A percentile compares a stretch with the other conserved stretches of the same genome.
Conservation (phyloP, 1,140 invertebrate species). For the Hestina assimilis region DNA sequence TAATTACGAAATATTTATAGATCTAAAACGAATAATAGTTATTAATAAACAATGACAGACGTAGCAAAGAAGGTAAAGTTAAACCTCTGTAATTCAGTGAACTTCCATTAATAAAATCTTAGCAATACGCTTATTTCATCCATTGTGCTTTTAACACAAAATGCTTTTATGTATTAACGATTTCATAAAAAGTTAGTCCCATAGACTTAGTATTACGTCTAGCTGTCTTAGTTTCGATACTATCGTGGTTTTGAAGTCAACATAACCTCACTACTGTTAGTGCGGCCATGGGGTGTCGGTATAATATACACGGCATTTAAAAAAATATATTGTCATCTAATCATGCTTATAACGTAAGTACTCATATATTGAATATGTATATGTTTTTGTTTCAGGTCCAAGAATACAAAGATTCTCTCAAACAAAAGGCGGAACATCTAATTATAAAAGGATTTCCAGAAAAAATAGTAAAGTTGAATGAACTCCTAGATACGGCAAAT, state of each 20-base stretch:
- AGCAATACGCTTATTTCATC: slow-evolving; percentile 1
- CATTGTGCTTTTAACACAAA: neutral
- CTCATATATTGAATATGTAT: too few relatives aligned
- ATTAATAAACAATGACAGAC: slow-evolving; percentile 61
- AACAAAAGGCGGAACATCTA: slow-evolving; percentile 90
- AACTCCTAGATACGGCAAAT: slow-evolving; percentile 87
- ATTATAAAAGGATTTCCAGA: slow-evolving; percentile 93
- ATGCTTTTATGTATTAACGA: neutral
- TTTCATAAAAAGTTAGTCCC: neutral
- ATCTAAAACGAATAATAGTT: slow-evolving; percentile 18
- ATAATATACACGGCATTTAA: neutral
- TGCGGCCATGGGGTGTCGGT: slow-evolving; percentile 44
- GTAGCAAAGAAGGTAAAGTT: slow-evolving; percentile 71
- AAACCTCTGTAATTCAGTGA: slow-evolving; percentile 35
- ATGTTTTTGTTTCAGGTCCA: slow-evolving; percentile 80
- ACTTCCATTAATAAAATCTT: neutral
- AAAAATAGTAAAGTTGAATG: slow-evolving; percentile 93
- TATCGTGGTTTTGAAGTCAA: slow-evolving; percentile 29
- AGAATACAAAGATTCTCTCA: slow-evolving; percentile 90
- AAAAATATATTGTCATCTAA: too few relatives aligned
- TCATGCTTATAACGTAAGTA: too few relatives aligned
- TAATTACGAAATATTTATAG: slow-evolving; percentile 16
- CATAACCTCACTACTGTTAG: slow-evolving; percentile 52
- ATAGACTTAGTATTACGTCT: too few relatives aligned
- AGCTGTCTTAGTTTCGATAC: neutral